A percentile compares a stretch with the other conserved stretches of the same genome.
Evolutionary conservation across 2,113 vertebrate species (phyloP).

Genomic region (Eira barbara): DNA sequence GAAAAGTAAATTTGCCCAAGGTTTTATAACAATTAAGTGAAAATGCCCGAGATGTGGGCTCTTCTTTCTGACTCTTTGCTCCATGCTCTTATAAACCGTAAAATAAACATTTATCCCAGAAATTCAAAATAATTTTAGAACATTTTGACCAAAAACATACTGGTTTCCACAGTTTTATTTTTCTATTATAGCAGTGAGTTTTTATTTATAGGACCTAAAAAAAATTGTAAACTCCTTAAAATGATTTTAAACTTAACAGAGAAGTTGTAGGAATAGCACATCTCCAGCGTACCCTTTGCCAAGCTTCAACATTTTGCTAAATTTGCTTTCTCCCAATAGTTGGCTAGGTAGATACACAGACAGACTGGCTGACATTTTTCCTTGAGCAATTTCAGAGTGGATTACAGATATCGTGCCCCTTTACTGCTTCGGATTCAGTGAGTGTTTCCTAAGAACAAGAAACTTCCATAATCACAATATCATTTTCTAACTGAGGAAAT

Average conservation of each 20-base stretch:
- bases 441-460: background rate
- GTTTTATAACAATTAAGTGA: background rate
- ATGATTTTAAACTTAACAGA: background rate
- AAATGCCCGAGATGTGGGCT: background rate
- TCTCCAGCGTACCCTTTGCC: background rate
- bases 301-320: background rate
- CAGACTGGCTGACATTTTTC: background rate
- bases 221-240: background rate
- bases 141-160: background rate
- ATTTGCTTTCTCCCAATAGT: background rate
- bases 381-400: background rate
- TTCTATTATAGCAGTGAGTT: background rate
- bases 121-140: constrained; percentile 10
- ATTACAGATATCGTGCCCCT: background rate
- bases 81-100: background rate
- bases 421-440: background rate
- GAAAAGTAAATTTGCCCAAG: background rate
- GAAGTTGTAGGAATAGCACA: background rate
- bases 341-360: background rate
- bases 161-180: background rate
- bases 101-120: background rate
- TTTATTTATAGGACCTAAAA: background rate
- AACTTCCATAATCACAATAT: background rate
- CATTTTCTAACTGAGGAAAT: constrained; percentile 4
- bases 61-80: background rate